These are phyloP conservation scores for Fistularia tabacaria DNA, from an alignment of 2,797 vertebrate species.

Conservation along the genomic window DNA sequence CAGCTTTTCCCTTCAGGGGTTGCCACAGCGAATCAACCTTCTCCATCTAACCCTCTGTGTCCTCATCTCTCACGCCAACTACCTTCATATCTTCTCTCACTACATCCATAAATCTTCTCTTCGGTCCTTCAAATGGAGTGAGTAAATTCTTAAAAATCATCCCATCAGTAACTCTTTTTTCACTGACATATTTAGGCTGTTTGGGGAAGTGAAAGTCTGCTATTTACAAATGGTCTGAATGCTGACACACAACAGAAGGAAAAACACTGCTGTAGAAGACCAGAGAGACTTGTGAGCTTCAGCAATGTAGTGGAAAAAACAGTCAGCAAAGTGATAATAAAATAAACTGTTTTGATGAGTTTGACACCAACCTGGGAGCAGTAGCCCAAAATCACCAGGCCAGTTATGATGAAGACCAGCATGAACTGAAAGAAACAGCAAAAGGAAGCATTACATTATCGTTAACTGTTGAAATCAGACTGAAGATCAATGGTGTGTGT, in stretches of 20 bases:
- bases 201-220: constrained; percentile 45
- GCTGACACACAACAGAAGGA: not conserved
- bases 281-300: not conserved
- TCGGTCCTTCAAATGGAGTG: not conserved
- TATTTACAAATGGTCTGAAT: constrained; percentile 8
- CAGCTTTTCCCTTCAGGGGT: too few relatives aligned
- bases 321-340: not conserved
- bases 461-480: too few relatives aligned
- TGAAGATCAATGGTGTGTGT: too few relatives aligned
- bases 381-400: constrained; percentile 92
- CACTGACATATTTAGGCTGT: constrained; percentile 3
- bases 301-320: not conserved
- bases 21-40: too few relatives aligned
- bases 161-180: too few relatives aligned
- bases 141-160: too few relatives aligned
- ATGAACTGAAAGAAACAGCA: constrained; percentile 77
- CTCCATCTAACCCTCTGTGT: too few relatives aligned
- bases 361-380: constrained; percentile 81
- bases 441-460: constrained; percentile 16
- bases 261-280: not conserved
- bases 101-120: too few relatives aligned
- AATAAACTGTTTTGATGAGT: not conserved
- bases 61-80: too few relatives aligned
- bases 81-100: too few relatives aligned
- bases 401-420: constrained; percentile 93